These are phyloP conservation scores for Melanostoma scalare DNA, from an alignment of 2,888 invertebrate species.

Conservation along the genomic window DNA sequence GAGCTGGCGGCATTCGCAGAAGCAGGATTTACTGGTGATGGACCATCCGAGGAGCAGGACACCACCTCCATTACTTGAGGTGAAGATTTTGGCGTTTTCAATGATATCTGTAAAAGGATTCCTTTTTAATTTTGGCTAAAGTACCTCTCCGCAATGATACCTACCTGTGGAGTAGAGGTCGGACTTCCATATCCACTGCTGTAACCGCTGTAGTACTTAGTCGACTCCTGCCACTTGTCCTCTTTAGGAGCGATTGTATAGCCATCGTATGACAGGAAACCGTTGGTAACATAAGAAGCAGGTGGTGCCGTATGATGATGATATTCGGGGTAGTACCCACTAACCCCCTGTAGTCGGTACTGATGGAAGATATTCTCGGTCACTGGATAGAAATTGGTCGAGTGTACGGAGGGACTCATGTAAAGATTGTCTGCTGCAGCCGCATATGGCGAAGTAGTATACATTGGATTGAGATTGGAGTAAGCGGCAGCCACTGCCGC, in stretches of 20 bases:
- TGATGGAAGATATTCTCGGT: conserved; percentile 95
- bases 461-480: conserved; percentile 90
- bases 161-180: conserved; percentile 81
- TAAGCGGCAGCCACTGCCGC: conserved; percentile 90
- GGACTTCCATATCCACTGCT: conserved; percentile 82
- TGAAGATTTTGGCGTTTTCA: conserved; percentile 82
- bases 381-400: conserved; percentile 88
- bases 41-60: conserved; percentile 81
- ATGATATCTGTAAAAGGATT: conserved; percentile 65
- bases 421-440: conserved; percentile 83
- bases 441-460: conserved; percentile 89
- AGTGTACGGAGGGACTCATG: conserved; percentile 84
- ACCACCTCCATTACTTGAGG: conserved; percentile 82
- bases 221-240: conserved; percentile 82
- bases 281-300: conserved; percentile 89
- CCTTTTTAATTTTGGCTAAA: conserved; percentile 54
- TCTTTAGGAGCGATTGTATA: conserved; percentile 83
- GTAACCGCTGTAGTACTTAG: conserved; percentile 83
- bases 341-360: conserved; percentile 91
- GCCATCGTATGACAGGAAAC: conserved; percentile 87
- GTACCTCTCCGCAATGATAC: conserved; percentile 35
- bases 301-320: conserved; percentile 85
- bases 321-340: conserved; percentile 88
- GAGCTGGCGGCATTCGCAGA: conserved; percentile 73
- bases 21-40: conserved; percentile 79